These are phyloP conservation scores for Paramormyrops hopkinsi DNA, from an alignment of 2,797 vertebrate species.

Conservation along the genomic window DNA sequence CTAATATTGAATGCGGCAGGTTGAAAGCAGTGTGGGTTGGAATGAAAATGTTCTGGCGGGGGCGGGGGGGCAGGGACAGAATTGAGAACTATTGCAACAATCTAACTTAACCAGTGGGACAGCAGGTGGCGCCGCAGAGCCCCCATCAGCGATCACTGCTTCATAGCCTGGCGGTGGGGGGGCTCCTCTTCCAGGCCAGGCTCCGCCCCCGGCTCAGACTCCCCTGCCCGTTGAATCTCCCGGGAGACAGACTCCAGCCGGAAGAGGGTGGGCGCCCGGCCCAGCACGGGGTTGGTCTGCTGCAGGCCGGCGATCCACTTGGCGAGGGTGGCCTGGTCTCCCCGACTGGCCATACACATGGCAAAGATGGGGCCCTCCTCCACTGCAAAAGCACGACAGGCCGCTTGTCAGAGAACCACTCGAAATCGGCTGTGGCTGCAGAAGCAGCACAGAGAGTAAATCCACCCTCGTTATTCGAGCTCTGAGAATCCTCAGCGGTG, in stretches of 20 bases:
- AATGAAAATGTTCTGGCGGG: too few relatives aligned
- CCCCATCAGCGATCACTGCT: slow-evolving; percentile 38
- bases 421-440: neutral
- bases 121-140: neutral
- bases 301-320: slow-evolving; percentile 81
- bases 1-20: neutral
- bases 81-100: neutral
- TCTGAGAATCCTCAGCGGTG: neutral
- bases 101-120: neutral
- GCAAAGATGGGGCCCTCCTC: slow-evolving; percentile 77
- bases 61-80: neutral
- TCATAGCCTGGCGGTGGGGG: slow-evolving; percentile 37
- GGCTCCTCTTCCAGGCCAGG: slow-evolving; percentile 43
- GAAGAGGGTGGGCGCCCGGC: slow-evolving; percentile 71
- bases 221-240: slow-evolving; percentile 41
- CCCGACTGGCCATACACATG: slow-evolving; percentile 72
- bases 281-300: slow-evolving; percentile 70
- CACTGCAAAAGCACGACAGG: slow-evolving; percentile 51
- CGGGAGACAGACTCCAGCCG: slow-evolving; percentile 53
- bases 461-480: neutral
- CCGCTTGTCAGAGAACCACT: neutral
- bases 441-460: neutral
- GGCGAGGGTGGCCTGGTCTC: slow-evolving; percentile 69
- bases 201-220: slow-evolving; percentile 8
- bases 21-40: neutral